These are phyloP conservation scores for Pitta sordida DNA, from an alignment of 2,113 vertebrate genomes.

Conservation along the genomic window DNA sequence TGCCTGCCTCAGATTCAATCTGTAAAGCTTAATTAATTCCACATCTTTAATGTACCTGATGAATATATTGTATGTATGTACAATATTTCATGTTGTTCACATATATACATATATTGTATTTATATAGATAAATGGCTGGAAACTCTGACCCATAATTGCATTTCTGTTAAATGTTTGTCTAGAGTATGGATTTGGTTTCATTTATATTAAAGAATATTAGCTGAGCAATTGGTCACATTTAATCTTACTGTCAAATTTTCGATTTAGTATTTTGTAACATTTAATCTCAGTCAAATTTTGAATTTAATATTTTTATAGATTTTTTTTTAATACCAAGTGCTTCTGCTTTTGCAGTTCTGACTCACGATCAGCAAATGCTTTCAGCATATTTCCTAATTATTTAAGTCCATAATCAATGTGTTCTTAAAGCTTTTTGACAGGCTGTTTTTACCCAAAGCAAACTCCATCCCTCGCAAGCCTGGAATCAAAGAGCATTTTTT, in stretches of 20 bases:
- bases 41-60: slow-evolving; percentile 17
- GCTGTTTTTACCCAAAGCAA: slow-evolving; percentile 25
- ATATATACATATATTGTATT: slow-evolving; percentile 61
- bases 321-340: not conserved
- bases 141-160: slow-evolving; percentile 72
- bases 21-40: slow-evolving; percentile 32
- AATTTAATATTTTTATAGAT: not conserved
- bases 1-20: slow-evolving; percentile 33
- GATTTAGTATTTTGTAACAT: not conserved
- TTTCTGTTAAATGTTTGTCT: slow-evolving; percentile 80
- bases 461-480: not conserved
- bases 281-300: not conserved
- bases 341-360: slow-evolving; percentile 50
- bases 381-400: slow-evolving; percentile 34
- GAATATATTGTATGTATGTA: slow-evolving; percentile 75
- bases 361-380: slow-evolving; percentile 45
- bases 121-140: slow-evolving; percentile 68
- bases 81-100: slow-evolving; percentile 67
- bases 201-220: slow-evolving; percentile 65
- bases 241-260: slow-evolving; percentile 42
- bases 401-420: slow-evolving; percentile 8
- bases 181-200: slow-evolving; percentile 78
- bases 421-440: slow-evolving; percentile 41
- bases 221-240: slow-evolving; percentile 64
- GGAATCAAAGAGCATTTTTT: slow-evolving; percentile 37